These are phyloP conservation scores for Physeter macrocephalus DNA, from an alignment of 2,113 vertebrate genomes.

Conservation along the genomic window DNA sequence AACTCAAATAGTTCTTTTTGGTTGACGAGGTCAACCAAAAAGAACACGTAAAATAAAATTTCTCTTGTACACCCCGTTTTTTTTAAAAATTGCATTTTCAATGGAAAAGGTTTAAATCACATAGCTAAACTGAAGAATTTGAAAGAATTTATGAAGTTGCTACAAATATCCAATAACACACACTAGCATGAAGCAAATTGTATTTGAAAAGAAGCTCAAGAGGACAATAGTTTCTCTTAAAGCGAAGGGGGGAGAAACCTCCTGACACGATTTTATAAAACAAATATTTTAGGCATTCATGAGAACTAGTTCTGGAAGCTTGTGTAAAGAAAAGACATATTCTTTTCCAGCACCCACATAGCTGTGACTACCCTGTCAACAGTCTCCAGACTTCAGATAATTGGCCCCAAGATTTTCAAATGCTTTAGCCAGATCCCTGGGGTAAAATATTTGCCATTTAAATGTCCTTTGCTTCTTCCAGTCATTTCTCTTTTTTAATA, in stretches of 20 bases:
- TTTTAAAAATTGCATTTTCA: slow-evolving; percentile 19
- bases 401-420: slow-evolving; percentile 44
- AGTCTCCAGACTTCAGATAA: slow-evolving; percentile 55
- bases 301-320: slow-evolving; percentile 58
- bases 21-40: background rate
- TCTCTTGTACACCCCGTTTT: background rate
- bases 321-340: slow-evolving; percentile 65
- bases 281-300: slow-evolving; percentile 67
- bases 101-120: background rate
- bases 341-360: slow-evolving; percentile 63
- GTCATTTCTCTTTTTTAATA: background rate
- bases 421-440: slow-evolving; percentile 22
- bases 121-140: background rate
- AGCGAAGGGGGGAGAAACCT: background rate
- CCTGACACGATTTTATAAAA: slow-evolving; percentile 38
- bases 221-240: slow-evolving; percentile 48
- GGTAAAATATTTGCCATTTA: slow-evolving; percentile 29
- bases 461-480: background rate
- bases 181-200: background rate
- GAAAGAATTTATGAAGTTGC: background rate
- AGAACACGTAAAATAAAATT: background rate
- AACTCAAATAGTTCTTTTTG: background rate
- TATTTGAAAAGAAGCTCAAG: background rate
- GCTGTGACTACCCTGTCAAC: background rate
- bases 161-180: background rate